Base-by-base conservation (phyloP, 2,888 invertebrate species). In the Parascotia fuliginaria region DNA sequence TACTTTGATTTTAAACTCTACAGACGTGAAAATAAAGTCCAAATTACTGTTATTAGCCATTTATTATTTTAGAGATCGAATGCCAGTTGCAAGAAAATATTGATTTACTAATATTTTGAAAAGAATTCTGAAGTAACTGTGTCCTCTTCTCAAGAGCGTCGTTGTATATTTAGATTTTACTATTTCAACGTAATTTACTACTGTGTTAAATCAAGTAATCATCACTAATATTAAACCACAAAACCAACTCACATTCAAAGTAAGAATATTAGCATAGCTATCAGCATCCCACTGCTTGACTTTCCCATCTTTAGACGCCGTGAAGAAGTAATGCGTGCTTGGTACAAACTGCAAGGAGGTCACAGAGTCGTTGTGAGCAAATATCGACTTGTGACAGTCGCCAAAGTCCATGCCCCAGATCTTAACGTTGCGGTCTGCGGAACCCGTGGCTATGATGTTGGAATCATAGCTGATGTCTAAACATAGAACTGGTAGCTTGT, bases 321-420 rank as follows among this genome's bases (percentile, higher is more conserved):
- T 96, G 83, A 99, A 99, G 79, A 99, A 96, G 80, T 98, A 95
- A 84, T 99, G 99, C 2, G 98, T 98, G 65, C 94, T 95, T 0
- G 97, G 96, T 13, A 98, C 95, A 79, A 99, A 99, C 72, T 96
- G 95, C 24, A 99, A 81, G 24, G 96, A 95, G 51, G 97, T 98
- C 7, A 99, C 95, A 0, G 98, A 97, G 83, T 98, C 98, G 73
- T 99, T 98, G 83, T 99, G 99, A 0, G 98, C 99, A 84, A 98
- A 98, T 65, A 99, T 93, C 0, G 98, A 98, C 74, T 95, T 95
- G 88, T 98, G 99, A 70, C 98, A 99, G 84, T 99, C 98, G n/a
- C 99, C 99, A 83, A 98, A 99, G 87, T 99, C 98, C 89, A 99
- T 94, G 27, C 99, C 99, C 99, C 99, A 99, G 56, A 99, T 95